Evolutionary conservation across 2,113 vertebrate genomes (phyloP), one percentile per base, ranked within the genome.

Genomic region (Petaurus breviceps): DNA sequence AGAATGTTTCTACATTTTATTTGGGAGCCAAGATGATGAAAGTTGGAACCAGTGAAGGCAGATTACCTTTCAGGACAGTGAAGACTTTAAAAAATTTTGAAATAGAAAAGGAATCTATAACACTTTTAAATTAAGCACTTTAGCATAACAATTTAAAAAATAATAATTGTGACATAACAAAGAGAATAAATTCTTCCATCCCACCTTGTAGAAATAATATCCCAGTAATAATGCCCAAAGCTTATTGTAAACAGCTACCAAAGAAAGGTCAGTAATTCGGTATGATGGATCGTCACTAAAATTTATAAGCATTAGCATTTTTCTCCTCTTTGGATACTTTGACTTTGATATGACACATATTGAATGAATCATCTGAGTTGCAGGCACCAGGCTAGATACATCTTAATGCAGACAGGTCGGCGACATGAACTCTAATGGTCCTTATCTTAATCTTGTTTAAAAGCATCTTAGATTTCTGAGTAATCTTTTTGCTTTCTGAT

Each of bases 371-470:
- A 98, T 98, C 98, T 93, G 93, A 95, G 98, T 98, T 96, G 96
- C 97, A 99, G 99, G 98, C 99, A 98, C 99, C 99, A 98, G 98
- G 96, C 96, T 97, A 98, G 98, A 98, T 98, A 98, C 98, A 98
- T 99, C 99, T 99, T 99, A 98, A 99, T 99, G 98, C 99, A 99
- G 99, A 99, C 99, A 99, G 99, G 95, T 98, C 96, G 98, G 99
- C 99, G 98, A 99, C 99, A 98, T 98, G 98, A 99, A 98, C 98
- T 98, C 98, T 99, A 99, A 99, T 99, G 99, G 99, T 98, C 98
- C 98, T 99, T 99, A 99, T 99, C 99, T 99, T 99, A 98, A 99
- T 99, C 99, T 99, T 98, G 99, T 99, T 99, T 99, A 99, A 99
- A 99, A 99, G 99, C 99, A 99, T 99, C 99, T 99, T 99, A 98